Evolutionary conservation across 2,113 vertebrate species (phyloP).

Genomic region (Poecilia latipinna): DNA sequence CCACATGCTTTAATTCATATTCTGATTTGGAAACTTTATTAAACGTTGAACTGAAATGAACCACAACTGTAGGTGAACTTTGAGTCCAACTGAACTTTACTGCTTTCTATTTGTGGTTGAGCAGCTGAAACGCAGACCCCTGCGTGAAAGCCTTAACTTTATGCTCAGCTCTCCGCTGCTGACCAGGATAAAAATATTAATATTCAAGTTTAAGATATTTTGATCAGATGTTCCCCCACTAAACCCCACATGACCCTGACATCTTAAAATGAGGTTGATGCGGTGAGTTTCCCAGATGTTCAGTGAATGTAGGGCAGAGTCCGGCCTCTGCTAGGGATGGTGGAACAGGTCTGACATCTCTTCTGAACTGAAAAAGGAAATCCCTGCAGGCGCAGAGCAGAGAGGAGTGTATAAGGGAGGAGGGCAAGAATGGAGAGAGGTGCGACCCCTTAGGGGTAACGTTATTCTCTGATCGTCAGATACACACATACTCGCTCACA

Average conservation of each 20-base stretch:
- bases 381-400: conserved; percentile 69
- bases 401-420: conserved; percentile 46
- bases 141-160: neutral
- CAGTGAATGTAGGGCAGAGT: conserved; percentile 50
- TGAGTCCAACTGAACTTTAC: neutral
- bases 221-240: conserved; percentile 10
- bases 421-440: conserved; percentile 61
- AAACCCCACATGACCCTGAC: conserved; percentile 14
- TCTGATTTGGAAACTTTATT: neutral
- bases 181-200: neutral
- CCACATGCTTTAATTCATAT: neutral
- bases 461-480: conserved; percentile 69
- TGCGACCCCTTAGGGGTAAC: conserved; percentile 73
- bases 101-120: neutral
- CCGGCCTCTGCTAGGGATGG: conserved; percentile 60
- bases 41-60: neutral
- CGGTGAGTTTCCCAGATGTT: conserved; percentile 53
- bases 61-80: neutral
- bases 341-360: conserved; percentile 71
- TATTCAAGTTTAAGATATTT: conserved; percentile 8
- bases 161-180: neutral
- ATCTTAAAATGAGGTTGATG: conserved; percentile 37
- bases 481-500: conserved; percentile 57
- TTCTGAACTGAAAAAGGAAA: conserved; percentile 75
- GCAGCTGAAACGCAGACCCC: neutral